Evolutionary conservation across 2,113 vertebrate species (phyloP).

Genomic region (Nycticorax nycticorax): DNA sequence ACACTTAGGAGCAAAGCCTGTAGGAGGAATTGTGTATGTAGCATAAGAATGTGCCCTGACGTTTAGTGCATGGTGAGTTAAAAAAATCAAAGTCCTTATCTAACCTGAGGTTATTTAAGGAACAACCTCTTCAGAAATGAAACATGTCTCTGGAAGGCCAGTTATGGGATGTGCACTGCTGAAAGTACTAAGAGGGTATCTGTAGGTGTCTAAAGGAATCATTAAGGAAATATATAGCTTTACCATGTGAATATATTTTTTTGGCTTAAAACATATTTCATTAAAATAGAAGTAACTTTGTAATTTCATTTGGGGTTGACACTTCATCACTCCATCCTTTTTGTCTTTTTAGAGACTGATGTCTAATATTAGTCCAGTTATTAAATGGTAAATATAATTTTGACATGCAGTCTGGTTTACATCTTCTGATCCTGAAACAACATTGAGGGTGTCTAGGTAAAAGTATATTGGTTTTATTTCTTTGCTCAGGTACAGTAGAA

Average conservation of each 20-base stretch:
- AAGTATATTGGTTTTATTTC: not conserved
- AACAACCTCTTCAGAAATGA: not conserved
- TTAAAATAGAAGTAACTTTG: not conserved
- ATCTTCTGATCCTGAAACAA: not conserved
- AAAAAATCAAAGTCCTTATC: not conserved
- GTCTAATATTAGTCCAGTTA: not conserved
- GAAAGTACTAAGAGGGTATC: not conserved
- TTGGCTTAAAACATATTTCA: not conserved
- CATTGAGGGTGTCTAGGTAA: not conserved
- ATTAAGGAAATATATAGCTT: not conserved
- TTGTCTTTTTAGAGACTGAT: not conserved
- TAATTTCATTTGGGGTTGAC: not conserved
- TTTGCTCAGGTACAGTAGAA: not conserved
- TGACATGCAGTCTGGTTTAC: not conserved
- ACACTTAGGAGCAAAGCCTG: not conserved
- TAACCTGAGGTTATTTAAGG: not conserved
- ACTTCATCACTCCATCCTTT: not conserved
- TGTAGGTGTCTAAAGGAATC: not conserved
- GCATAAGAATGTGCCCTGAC: not conserved
- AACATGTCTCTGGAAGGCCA: not conserved
- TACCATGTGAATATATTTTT: accelerated
- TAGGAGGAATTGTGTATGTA: not conserved
- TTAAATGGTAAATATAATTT: not conserved
- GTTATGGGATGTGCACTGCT: not conserved
- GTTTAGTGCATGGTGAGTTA: not conserved